phyloP scores from a whole-genome alignment of 2,797 vertebrate genomes.

The Psittacula echo region DNA sequence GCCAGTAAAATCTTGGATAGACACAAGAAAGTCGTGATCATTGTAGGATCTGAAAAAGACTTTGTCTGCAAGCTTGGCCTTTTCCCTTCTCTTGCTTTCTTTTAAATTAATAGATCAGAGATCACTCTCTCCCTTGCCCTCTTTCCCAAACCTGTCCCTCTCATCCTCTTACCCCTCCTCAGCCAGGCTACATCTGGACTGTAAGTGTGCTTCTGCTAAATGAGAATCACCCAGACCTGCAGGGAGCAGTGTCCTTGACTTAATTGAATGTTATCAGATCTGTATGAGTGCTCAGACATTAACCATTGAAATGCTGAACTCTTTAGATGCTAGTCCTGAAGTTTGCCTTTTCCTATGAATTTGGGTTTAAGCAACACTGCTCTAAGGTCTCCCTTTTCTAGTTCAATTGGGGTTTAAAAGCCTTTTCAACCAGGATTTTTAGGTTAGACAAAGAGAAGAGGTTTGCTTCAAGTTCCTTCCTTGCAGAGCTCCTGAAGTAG shows the following conservation, averaged over 20 bases:
- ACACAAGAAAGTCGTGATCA: neutral
- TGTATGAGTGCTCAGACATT: neutral
- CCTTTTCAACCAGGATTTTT: neutral
- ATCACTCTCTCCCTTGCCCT: neutral
- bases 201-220: neutral
- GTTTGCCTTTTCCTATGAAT: neutral
- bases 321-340: neutral
- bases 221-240: neutral
- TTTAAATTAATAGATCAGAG: neutral
- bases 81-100: neutral
- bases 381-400: neutral
- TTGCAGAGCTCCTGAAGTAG: neutral
- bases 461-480: neutral
- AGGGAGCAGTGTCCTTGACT: neutral
- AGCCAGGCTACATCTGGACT: neutral
- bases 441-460: neutral
- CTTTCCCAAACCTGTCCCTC: neutral
- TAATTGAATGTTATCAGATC: neutral
- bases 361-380: neutral
- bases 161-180: neutral
- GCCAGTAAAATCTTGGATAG: neutral
- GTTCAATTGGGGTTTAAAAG: neutral
- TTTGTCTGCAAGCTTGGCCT: neutral
- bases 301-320: neutral
- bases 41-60: neutral